phyloP scores from a whole-genome alignment of 64 coral and sea anemone species.

The Catalaphyllia jardinei region DNA sequence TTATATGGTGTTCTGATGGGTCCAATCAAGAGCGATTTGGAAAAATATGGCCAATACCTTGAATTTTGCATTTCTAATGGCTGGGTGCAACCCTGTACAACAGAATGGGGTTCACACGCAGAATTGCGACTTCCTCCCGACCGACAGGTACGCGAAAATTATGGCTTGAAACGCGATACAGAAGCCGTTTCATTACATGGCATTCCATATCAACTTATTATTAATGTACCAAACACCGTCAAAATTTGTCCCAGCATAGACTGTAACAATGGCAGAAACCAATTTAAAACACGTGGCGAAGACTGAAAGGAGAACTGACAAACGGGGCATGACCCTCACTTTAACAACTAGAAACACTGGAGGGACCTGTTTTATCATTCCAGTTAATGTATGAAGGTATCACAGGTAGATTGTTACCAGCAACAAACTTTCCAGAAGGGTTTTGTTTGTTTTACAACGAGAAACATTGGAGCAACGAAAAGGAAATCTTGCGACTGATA shows the following conservation, averaged over 20 bases:
- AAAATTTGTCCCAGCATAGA: conserved; percentile 13
- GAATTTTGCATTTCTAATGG: too few species aligned
- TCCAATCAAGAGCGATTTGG: too few species aligned
- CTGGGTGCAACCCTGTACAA: too few species aligned
- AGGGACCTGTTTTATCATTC: conserved; percentile 58
- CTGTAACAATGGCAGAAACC: conserved; percentile 75
- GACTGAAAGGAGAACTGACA: conserved; percentile 69
- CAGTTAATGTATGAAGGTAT: conserved; percentile 60
- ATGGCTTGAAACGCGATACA: too few species aligned
- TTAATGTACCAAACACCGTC: conserved; percentile 28
- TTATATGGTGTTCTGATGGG: too few species aligned
- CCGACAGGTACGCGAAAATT: too few species aligned
- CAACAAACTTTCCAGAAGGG: conserved; percentile 62
- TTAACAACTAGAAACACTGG: conserved; percentile 52
- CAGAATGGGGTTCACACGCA: too few species aligned
- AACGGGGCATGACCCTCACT: conserved; percentile 73
- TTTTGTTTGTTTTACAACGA: conserved; percentile 67
- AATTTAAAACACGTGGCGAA: conserved; percentile 65
- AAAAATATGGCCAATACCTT: too few species aligned
- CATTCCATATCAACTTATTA: conserved; percentile 51
- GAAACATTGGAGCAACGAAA: conserved; percentile 76
- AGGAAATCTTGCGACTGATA: conserved; percentile 58
- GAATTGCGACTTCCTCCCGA: too few species aligned
- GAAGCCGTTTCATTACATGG: conserved; percentile 51
- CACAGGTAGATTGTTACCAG: conserved; percentile 37